Evolutionary conservation across 2,888 invertebrate genomes (phyloP).

Genomic region (Amblyteles armatorius): DNA sequence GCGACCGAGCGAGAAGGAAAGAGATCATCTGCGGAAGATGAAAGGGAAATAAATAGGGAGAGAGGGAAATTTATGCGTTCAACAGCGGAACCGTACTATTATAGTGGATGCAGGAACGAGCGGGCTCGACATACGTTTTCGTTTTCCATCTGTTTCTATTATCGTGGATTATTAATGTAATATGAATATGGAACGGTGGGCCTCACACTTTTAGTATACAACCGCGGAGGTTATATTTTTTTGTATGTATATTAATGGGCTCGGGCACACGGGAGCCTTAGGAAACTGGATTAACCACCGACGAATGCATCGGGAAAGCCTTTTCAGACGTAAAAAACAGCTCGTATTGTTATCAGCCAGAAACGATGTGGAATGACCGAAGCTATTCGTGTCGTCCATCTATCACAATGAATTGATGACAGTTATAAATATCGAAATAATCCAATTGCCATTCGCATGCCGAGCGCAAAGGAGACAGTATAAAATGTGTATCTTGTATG

Average conservation of each 20-base stretch:
- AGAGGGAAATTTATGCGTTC: constrained; percentile 65
- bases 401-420: neutral
- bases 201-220: constrained; percentile 52
- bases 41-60: constrained; percentile 48
- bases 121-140: constrained; percentile 54
- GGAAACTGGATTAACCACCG: constrained; percentile 43
- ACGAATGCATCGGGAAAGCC: constrained; percentile 30
- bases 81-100: constrained; percentile 58
- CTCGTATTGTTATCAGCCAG: constrained; percentile 23
- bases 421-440: neutral
- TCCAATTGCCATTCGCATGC: neutral
- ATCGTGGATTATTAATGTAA: constrained; percentile 68
- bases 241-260: constrained; percentile 60
- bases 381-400: neutral
- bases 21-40: constrained; percentile 51
- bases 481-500: neutral
- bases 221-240: constrained; percentile 39
- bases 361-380: constrained; percentile 23
- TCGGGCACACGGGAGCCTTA: constrained; percentile 39
- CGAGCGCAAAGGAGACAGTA: neutral
- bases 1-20: constrained; percentile 44
- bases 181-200: constrained; percentile 67
- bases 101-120: constrained; percentile 47
- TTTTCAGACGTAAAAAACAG: constrained; percentile 17
- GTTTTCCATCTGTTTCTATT: constrained; percentile 69